Evolutionary conservation across 2,113 vertebrate species (phyloP).

Genomic region (Sceloporus tristichus): DNA sequence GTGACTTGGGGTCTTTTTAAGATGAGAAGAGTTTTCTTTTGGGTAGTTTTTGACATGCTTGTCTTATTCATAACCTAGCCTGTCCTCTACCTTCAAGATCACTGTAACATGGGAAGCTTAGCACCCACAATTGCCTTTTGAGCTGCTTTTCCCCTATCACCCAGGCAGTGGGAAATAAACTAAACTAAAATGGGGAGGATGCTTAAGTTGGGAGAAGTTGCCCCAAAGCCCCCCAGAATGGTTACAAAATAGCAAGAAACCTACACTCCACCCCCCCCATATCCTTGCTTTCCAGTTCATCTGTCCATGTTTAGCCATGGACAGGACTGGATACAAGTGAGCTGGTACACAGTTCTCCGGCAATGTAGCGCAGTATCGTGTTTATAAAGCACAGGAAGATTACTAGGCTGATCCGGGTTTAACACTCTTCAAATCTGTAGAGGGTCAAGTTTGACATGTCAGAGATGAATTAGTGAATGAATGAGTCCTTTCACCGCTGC

Average conservation of each 20-base stretch:
- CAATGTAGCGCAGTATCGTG: conserved; percentile 32
- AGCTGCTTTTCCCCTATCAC: too few species aligned
- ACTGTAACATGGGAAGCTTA: too few species aligned
- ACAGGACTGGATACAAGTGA: conserved; percentile 21
- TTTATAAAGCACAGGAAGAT: conserved; percentile 65
- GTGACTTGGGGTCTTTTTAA: too few species aligned
- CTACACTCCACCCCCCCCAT: background rate
- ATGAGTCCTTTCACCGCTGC: background rate
- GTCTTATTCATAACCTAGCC: background rate
- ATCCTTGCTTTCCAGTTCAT: conserved; percentile 27
- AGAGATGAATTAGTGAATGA: conserved; percentile 40
- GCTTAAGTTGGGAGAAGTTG: background rate
- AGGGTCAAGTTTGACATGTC: conserved; percentile 39
- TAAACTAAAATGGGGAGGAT: too few species aligned
- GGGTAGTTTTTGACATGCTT: background rate
- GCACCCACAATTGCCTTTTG: too few species aligned
- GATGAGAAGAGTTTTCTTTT: background rate
- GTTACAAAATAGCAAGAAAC: background rate
- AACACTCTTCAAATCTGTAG: conserved; percentile 63
- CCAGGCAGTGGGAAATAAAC: too few species aligned
- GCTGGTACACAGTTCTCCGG: conserved; percentile 30
- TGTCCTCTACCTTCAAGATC: too few species aligned
- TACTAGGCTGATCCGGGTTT: conserved; percentile 61
- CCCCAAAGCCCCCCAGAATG: background rate
- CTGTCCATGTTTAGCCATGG: conserved; percentile 17